Evolutionary conservation across 2,797 vertebrate genomes (phyloP).

Genomic region (Momotus momota): DNA sequence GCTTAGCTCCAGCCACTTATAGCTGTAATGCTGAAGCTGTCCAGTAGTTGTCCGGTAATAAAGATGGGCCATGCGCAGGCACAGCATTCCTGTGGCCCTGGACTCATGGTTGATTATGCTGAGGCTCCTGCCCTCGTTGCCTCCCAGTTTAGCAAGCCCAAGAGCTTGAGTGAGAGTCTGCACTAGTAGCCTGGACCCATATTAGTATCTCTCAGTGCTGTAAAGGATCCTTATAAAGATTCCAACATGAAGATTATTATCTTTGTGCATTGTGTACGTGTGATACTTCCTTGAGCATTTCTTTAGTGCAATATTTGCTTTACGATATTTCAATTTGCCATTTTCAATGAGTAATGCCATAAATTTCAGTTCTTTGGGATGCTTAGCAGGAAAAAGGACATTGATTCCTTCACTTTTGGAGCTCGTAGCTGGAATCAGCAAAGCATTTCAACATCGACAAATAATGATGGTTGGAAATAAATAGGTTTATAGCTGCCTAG

Average conservation of each 20-base stretch:
- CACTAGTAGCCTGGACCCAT: too few species aligned
- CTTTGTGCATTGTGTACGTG: not conserved
- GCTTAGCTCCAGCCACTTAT: not conserved
- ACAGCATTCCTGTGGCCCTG: not conserved
- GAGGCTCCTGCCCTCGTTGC: not conserved
- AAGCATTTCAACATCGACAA: not conserved
- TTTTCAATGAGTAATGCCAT: not conserved
- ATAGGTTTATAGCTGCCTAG: not conserved
- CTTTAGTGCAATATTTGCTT: not conserved
- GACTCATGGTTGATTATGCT: accelerated
- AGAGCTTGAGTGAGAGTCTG: not conserved
- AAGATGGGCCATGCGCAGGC: not conserved
- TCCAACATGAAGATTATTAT: not conserved
- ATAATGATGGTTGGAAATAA: not conserved
- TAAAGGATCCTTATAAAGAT: not conserved
- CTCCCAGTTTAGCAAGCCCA: not conserved
- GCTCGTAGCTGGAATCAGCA: not conserved
- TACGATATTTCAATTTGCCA: not conserved
- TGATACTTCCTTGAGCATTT: not conserved
- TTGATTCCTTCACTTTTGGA: not conserved
- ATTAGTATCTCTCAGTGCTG: not conserved
- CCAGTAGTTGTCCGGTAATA: not conserved
- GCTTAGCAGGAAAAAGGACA: not conserved
- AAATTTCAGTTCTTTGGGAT: not conserved
- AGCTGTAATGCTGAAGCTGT: not conserved